phyloP scores from a whole-genome alignment of 2,113 vertebrate genomes.

The Psettodes erumei region DNA sequence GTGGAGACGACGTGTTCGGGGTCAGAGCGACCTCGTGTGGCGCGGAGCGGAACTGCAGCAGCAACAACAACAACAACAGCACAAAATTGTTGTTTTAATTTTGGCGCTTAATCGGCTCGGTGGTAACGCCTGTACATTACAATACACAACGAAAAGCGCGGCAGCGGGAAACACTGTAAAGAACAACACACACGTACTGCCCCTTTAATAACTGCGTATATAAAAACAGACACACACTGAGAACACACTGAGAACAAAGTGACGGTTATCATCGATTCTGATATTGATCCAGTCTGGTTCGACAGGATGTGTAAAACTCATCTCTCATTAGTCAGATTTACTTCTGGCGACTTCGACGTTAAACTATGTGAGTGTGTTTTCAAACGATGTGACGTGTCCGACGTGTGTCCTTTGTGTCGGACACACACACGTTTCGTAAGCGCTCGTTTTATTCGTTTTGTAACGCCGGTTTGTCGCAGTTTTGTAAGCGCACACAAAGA shows the following conservation, averaged over 20 bases:
- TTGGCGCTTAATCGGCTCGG: background rate
- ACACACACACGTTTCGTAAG: background rate
- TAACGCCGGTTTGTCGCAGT: background rate
- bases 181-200: too few species aligned
- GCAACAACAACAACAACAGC: too few species aligned
- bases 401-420: background rate
- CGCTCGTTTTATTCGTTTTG: constrained; percentile 45
- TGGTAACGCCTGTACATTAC: background rate
- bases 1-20: fast-evolving
- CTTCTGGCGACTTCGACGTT: background rate
- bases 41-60: background rate
- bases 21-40: constrained; percentile 23
- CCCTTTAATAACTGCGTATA: background rate
- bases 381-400: too few species aligned
- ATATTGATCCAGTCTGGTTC: too few species aligned
- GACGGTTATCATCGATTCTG: background rate
- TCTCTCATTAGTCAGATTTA: background rate
- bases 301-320: background rate
- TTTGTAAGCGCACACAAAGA: constrained; percentile 25
- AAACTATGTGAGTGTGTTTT: background rate
- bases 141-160: constrained; percentile 10
- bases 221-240: background rate
- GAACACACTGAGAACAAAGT: background rate
- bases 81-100: fast-evolving
- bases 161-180: constrained; percentile 8